These are phyloP conservation scores for Condylura cristata DNA, from an alignment of 2,113 vertebrate genomes.

Conservation along the genomic window DNA sequence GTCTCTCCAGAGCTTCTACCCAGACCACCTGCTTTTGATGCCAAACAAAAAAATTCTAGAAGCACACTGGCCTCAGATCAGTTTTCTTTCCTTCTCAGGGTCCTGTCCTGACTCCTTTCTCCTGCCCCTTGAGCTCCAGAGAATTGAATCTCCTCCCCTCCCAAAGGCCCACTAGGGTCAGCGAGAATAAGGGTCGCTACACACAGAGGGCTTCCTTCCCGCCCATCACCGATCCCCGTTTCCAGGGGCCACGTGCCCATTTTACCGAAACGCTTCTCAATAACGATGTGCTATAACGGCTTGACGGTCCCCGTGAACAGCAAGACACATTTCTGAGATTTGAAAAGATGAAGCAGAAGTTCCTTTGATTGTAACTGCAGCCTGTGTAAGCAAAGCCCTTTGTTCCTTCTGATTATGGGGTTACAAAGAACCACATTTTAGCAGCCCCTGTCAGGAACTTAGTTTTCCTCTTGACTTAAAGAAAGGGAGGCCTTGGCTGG, in stretches of 20 bases:
- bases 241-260: neutral
- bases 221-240: neutral
- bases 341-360: neutral
- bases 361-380: neutral
- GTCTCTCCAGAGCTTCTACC: neutral
- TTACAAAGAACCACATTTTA: neutral
- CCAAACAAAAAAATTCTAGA: neutral
- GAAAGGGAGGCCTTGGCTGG: neutral
- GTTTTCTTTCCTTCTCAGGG: neutral
- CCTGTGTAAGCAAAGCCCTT: neutral
- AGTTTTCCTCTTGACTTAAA: neutral
- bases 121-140: neutral
- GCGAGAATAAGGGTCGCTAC: no score
- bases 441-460: neutral
- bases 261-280: neutral
- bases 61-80: neutral
- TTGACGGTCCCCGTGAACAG: neutral
- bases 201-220: neutral
- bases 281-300: neutral
- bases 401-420: neutral
- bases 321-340: slow-evolving; percentile 6
- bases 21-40: neutral
- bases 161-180: neutral
- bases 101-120: neutral
- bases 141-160: neutral